Evolutionary conservation across 37 sponge, comb jelly and placozoan genomes (phyloP), one percentile per base, ranked within the genome.

Genomic region (Chondrilla cf. caribensis): DNA sequence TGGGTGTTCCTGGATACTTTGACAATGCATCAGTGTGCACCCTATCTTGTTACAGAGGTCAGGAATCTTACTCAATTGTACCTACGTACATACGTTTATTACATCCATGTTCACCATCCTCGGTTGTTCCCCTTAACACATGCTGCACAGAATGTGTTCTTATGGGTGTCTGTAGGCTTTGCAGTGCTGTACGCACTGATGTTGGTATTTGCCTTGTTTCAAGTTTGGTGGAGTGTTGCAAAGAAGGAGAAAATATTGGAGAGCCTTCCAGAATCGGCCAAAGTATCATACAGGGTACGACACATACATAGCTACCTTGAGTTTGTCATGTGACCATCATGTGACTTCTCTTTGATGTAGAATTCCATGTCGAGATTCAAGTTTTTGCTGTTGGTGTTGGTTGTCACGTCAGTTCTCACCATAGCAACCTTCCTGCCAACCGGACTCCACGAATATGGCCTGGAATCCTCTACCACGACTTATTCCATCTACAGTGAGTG

Each of bases 231-330:
- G 76, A 73, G 76, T 40, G 76, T 73, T 38, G 22, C 40, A 21
- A 42, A 7, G 76, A 73, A 73, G 76, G 76, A 73, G 76, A 73
- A 73, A 6, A 24, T 73, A 43, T 21, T 73, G 42, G 76, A 73
- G 44, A 42, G 18, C 21, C 41, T 73, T 5, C n/a, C 38, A 40
- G 76, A 73, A 22, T 25, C 44, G 14, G 44, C 76, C 41, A 35
- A 73, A 39, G 41, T 24, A 39, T 17, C 41, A 43, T 73, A 73
- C 44, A 73, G 76, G 25, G 76, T 73, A 24, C 6, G 64, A 19
- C 57, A 55, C 17, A 19, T 55, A 62, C 64, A 29, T n/a, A n/a
- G 18, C 43, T 32, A 32, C 25, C 33, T 25, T 38, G 41, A 39
- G 41, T 22, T 73, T 8, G n/a, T 73, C 41, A 73, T 38, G 41